These are phyloP conservation scores for Scolopax bukidnonensis DNA, from an alignment of 2,797 vertebrate species.

Conservation along the genomic window DNA sequence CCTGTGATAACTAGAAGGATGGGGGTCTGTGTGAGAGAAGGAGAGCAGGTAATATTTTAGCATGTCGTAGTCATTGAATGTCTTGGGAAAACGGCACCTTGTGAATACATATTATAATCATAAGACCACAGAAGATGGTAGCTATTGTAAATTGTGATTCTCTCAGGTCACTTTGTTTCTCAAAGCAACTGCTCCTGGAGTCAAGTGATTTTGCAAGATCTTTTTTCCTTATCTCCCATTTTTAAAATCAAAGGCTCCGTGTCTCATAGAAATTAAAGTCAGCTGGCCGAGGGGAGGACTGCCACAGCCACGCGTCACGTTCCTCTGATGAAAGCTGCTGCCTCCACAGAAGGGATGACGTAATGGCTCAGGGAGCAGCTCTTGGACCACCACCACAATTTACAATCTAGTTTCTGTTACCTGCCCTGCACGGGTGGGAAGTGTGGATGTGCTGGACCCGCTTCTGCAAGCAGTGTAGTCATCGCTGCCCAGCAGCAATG, in stretches of 20 bases:
- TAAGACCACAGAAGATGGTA: background rate
- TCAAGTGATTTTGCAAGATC: background rate
- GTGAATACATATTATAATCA: background rate
- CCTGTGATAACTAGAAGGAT: background rate
- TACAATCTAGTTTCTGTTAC: background rate
- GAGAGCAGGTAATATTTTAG: background rate
- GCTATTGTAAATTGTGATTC: background rate
- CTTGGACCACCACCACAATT: background rate
- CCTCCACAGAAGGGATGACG: background rate
- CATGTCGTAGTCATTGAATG: background rate
- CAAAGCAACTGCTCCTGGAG: background rate
- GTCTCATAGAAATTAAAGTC: background rate
- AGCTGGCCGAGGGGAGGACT: background rate
- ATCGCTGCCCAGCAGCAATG: background rate
- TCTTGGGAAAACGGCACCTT: background rate
- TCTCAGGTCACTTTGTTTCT: background rate
- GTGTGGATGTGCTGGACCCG: background rate
- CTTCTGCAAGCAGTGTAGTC: background rate
- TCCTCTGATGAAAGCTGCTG: background rate
- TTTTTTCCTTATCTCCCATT: background rate
- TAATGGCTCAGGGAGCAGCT: background rate
- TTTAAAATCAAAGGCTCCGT: background rate
- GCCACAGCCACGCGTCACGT: background rate
- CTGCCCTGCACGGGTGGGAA: background rate
- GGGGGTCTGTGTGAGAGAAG: accelerated